Evolutionary conservation across 2,113 vertebrate genomes (phyloP).

Genomic region (Pao palembangensis): DNA sequence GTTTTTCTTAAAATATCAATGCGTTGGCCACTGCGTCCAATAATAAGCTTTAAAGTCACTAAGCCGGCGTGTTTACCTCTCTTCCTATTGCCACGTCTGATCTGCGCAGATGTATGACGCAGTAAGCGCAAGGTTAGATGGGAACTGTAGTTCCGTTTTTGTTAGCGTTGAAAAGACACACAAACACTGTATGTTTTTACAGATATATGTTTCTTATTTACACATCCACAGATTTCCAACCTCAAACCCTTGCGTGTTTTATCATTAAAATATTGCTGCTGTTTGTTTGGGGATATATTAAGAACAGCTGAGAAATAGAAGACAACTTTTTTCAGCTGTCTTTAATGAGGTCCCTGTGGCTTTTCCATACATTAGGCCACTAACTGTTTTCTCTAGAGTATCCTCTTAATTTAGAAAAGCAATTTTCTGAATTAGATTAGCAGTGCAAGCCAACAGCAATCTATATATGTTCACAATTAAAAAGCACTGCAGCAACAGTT

Average conservation of each 20-base stretch:
- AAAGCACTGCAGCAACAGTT: slow-evolving; percentile 44
- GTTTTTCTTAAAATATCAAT: fast-evolving
- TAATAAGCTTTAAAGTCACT: background rate
- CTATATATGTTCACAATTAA: slow-evolving; percentile 47
- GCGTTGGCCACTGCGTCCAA: background rate
- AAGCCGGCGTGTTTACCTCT: slow-evolving; percentile 45
- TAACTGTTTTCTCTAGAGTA: slow-evolving; percentile 37
- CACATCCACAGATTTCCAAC: no score
- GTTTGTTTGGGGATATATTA: slow-evolving; percentile 27
- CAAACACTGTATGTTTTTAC: no score
- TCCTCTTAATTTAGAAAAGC: slow-evolving; percentile 48
- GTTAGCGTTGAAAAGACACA: background rate
- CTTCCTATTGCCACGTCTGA: slow-evolving; percentile 62
- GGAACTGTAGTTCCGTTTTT: slow-evolving; percentile 54
- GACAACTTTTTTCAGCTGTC: slow-evolving; percentile 38
- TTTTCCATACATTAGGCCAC: slow-evolving; percentile 44
- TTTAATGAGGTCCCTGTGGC: slow-evolving; percentile 34
- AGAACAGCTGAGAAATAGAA: slow-evolving; percentile 29
- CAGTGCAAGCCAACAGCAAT: slow-evolving; percentile 40
- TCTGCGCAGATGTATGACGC: slow-evolving; percentile 63
- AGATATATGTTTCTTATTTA: no score
- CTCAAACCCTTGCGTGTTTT: slow-evolving; percentile 19
- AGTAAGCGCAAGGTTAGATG: slow-evolving; percentile 12
- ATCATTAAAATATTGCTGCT: slow-evolving; percentile 22
- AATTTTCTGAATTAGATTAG: slow-evolving; percentile 50